Base-by-base conservation (phyloP, 2,113 vertebrate genomes). In the Hippocampus comes region DNA sequence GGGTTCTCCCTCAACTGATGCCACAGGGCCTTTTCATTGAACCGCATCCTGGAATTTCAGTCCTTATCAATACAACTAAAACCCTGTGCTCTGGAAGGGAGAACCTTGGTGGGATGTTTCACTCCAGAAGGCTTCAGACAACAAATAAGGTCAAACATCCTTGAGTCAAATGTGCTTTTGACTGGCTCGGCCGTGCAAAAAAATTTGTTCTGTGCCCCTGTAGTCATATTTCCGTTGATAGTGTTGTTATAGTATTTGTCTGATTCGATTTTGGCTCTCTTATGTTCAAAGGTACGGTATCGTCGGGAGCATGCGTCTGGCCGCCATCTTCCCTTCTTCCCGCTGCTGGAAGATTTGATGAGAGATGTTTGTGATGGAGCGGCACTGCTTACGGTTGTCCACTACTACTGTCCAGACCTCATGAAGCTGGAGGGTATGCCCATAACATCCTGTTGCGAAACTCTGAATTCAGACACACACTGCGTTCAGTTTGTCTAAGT, bases 321-420 rank as follows among this genome's bases (percentile, higher is more conserved):
- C 17, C 92, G 95, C 68, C 94, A 95, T 71, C 79, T 96, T 12
- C 96, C 95, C 46, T 94, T 92, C 85, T 97, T 99, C 59, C 94
- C 96, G 3, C 63, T 96, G 82, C 83, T 99, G 85, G 96, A 98
- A 82, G 95, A 98, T 60, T 76, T 99, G 87, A 95, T 98, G 96
- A 94, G 96, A 80, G 96, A 97, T 46, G 89, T 96, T 41, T 95
- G 95, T 0, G 96, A 97, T 17, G 96, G 96, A 18, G 94, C 94
- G 15, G 95, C 96, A 11, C 93, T 99, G 78, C 88, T 98, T 21
- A 89, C 95, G 0, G 92, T 96, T 57, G 93, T 99, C 75, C 96
- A 99, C 89, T 99, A 94, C 84, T 99, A 97, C 80, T 98, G 97
- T 83, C 94, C 97, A 0, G 96, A 97, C 76, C 92, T 95, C 75